phyloP scores from a whole-genome alignment of 2,888 invertebrate species.

The Zygaena filipendulae region DNA sequence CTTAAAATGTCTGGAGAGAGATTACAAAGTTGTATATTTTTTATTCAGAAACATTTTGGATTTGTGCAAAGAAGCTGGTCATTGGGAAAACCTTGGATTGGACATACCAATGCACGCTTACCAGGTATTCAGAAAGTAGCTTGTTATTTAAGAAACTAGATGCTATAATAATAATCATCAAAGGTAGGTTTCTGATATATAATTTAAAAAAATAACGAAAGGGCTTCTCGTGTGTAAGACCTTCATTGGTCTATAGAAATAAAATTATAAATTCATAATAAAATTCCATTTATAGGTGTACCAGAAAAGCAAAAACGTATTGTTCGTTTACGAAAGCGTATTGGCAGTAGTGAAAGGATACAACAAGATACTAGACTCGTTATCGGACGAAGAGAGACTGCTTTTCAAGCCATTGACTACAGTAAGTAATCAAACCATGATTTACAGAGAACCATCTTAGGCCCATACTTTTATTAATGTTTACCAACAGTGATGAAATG shows the following conservation, averaged over 20 bases:
- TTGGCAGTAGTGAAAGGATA: constrained; percentile 78
- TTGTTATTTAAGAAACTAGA: no score
- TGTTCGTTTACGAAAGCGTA: constrained; percentile 76
- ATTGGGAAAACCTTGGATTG: constrained; percentile 77
- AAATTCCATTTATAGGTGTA: constrained; percentile 53
- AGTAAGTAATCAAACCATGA: constrained; percentile 31
- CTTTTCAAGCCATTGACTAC: constrained; percentile 81
- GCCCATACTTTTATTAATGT: no score
- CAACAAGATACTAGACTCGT: constrained; percentile 79
- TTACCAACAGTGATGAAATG: no score
- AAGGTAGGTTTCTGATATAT: no score
- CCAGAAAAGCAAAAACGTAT: constrained; percentile 65
- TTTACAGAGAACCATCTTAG: constrained; percentile 1
- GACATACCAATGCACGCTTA: constrained; percentile 76
- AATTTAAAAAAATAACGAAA: no score
- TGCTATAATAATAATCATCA: no score
- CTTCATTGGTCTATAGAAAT: no score
- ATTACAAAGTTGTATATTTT: constrained; percentile 3
- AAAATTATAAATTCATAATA: neutral
- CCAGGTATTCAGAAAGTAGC: constrained; percentile 63
- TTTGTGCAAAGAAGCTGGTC: constrained; percentile 76
- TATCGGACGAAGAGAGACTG: constrained; percentile 80
- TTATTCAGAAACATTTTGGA: constrained; percentile 71
- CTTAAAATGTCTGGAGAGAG: no score
- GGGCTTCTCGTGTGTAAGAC: no score